Evolutionary conservation across 2,113 vertebrate species (phyloP).

Genomic region (Pseudorectes ferrugineus): DNA sequence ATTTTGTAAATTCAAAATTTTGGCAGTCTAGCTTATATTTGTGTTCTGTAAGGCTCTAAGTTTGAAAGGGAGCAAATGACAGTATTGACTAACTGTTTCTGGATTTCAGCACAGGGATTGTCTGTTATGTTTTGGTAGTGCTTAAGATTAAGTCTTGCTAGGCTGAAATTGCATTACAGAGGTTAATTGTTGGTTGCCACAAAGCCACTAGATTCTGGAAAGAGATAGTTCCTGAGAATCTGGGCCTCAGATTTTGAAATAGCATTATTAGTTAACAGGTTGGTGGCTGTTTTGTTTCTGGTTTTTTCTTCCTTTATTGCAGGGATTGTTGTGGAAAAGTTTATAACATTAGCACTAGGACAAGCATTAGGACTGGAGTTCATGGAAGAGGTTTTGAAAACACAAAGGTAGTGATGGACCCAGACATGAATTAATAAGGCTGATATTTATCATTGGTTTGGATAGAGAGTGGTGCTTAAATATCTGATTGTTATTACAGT

Average conservation of each 20-base stretch:
- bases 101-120: accelerated
- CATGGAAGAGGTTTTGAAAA: not conserved
- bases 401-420: not conserved
- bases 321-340: not conserved
- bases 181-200: not conserved
- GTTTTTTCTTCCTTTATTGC: not conserved
- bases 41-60: not conserved
- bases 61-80: not conserved
- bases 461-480: not conserved
- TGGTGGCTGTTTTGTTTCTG: not conserved
- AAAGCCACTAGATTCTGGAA: not conserved
- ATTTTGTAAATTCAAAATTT: not conserved
- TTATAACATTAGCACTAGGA: not conserved
- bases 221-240: not conserved
- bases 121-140: not conserved
- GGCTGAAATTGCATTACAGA: not conserved
- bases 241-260: not conserved
- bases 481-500: not conserved
- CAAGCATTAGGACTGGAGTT: not conserved
- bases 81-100: not conserved
- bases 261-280: not conserved
- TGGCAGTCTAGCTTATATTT: not conserved
- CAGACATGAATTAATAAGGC: not conserved
- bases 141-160: not conserved
- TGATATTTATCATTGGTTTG: not conserved